phyloP scores from a whole-genome alignment of 2,113 vertebrate genomes.

The Salvator merianae region DNA sequence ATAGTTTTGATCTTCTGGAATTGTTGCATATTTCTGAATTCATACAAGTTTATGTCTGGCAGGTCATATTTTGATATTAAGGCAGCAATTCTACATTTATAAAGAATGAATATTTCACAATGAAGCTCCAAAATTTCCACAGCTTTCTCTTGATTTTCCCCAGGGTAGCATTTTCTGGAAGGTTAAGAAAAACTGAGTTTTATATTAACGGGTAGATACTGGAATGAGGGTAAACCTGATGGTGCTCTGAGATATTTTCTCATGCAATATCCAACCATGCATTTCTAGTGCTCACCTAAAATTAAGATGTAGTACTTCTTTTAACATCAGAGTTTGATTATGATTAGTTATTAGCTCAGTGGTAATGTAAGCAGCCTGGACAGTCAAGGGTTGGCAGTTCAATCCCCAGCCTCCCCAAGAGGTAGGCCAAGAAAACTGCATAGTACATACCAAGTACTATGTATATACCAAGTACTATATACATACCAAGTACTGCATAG shows the following conservation, averaged over 20 bases:
- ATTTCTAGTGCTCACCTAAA: neutral
- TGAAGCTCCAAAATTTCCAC: constrained; percentile 3
- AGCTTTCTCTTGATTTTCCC: constrained; percentile 21
- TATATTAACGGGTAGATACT: constrained; percentile 25
- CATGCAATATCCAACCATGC: neutral
- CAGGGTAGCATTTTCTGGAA: neutral
- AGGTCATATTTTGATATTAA: constrained; percentile 37
- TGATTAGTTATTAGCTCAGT: no score
- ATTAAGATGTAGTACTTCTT: neutral
- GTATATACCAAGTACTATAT: no score
- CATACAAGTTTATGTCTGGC: constrained; percentile 28
- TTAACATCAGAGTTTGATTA: neutral
- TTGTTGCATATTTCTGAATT: constrained; percentile 32
- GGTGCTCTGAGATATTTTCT: neutral
- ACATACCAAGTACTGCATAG: no score
- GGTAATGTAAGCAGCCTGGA: no score
- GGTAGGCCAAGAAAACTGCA: no score
- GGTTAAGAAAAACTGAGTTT: constrained; percentile 5
- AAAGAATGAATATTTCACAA: constrained; percentile 24
- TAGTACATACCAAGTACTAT: no score
- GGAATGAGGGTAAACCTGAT: constrained; percentile 27
- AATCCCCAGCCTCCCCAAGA: no score
- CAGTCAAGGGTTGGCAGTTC: no score
- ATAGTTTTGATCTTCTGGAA: constrained; percentile 41
- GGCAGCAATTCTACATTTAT: constrained; percentile 33